Conservation (phyloP, 1,140 invertebrate species). For the Sminthurides bifidus region DNA sequence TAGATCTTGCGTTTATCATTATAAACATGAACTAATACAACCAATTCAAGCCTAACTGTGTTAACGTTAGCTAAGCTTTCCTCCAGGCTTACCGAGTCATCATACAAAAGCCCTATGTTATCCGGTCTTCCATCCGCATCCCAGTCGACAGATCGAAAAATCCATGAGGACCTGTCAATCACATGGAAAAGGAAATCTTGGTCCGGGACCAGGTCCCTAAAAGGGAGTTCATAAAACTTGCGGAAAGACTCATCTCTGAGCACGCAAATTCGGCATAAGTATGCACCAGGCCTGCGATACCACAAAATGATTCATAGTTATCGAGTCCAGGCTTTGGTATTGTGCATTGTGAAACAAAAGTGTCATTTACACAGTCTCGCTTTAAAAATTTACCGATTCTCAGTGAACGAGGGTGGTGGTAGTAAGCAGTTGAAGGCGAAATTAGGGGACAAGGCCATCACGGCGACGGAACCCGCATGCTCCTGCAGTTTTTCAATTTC, state of each 20-base stretch:
- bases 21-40: no score
- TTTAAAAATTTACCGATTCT: slow-evolving; percentile 3
- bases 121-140: slow-evolving; percentile 18
- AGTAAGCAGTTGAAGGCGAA: slow-evolving; percentile 21
- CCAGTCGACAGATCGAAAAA: slow-evolving; percentile 26
- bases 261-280: slow-evolving; percentile 29
- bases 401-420: slow-evolving; percentile 20
- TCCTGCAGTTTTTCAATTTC: slow-evolving; percentile 18
- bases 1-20: no score
- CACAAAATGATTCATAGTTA: slow-evolving; percentile 1
- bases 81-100: slow-evolving; percentile 3
- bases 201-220: not conserved
- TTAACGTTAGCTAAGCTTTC: not conserved
- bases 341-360: slow-evolving; percentile 2
- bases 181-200: slow-evolving; percentile 7
- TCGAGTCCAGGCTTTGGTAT: not conserved
- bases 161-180: slow-evolving; percentile 28
- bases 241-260: slow-evolving; percentile 10
- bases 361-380: no score
- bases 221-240: slow-evolving; percentile 1
- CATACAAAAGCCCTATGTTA: slow-evolving; percentile 26
- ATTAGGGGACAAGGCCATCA: slow-evolving; percentile 13
- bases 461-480: slow-evolving; percentile 21
- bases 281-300: slow-evolving; percentile 21
- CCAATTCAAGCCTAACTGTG: no score